Evolutionary conservation across 2,888 invertebrate genomes (phyloP).

Genomic region (Dioctria rufipes): DNA sequence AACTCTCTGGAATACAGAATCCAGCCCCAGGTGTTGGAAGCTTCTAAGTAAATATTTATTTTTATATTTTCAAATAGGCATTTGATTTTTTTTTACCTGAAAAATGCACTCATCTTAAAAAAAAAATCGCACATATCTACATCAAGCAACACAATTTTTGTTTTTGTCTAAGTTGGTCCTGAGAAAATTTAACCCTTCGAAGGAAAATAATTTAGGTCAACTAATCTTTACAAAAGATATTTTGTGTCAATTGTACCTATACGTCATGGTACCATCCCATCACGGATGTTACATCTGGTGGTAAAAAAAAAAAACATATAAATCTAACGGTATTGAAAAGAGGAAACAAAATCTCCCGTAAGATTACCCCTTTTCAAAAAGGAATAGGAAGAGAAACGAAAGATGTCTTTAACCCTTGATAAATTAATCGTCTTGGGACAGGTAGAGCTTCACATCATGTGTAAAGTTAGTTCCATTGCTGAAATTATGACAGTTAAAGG

Average conservation of each 20-base stretch:
- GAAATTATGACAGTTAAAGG: constrained; percentile 30
- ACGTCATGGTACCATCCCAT: no score
- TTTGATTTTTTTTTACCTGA: no score
- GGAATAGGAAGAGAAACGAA: no score
- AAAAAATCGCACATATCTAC: no score
- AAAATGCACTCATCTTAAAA: no score
- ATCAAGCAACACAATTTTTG: no score
- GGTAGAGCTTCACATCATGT: constrained; percentile 27
- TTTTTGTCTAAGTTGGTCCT: no score
- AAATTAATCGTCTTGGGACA: constrained; percentile 2
- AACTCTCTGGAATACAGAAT: no score
- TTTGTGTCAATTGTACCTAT: constrained; percentile 12
- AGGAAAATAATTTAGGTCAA: constrained; percentile 1
- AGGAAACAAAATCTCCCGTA: background rate
- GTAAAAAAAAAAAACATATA: constrained; percentile 1
- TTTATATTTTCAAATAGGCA: no score
- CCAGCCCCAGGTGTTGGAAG: no score
- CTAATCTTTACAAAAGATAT: background rate
- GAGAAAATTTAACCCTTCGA: constrained; percentile 4
- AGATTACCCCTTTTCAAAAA: background rate
- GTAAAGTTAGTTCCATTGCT: constrained; percentile 2
- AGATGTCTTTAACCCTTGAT: constrained; percentile 20
- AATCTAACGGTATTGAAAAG: constrained; percentile 7
- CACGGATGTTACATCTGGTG: constrained; percentile 4
- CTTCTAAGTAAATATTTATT: no score